Evolutionary conservation across 2,888 invertebrate genomes (phyloP).

Genomic region (Agrypnus murinus): DNA sequence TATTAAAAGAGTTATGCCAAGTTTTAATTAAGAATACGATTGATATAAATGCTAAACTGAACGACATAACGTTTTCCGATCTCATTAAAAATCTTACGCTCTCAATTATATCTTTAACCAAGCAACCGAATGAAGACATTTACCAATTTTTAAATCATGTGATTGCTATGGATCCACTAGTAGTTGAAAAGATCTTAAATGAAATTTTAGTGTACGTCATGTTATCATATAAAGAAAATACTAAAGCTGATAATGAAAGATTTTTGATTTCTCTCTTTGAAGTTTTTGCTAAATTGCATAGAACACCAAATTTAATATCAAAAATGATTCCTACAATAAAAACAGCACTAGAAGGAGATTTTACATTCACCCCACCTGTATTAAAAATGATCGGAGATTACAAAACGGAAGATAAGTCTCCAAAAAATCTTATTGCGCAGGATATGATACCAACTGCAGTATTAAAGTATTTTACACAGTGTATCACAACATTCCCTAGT

Average conservation of each 20-base stretch:
- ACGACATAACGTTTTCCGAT: constrained; percentile 57
- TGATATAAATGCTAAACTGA: constrained; percentile 56
- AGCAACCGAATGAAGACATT: constrained; percentile 55
- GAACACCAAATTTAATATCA: constrained; percentile 66
- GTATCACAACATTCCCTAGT: constrained; percentile 62
- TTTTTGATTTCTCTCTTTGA: constrained; percentile 63
- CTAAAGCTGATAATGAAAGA: constrained; percentile 59
- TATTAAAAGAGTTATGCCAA: constrained; percentile 56
- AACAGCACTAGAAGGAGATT: constrained; percentile 52
- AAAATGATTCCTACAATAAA: constrained; percentile 64
- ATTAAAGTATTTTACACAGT: constrained; percentile 62
- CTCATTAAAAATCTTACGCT: constrained; percentile 55
- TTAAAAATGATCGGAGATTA: no score
- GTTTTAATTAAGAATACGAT: constrained; percentile 50
- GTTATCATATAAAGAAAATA: constrained; percentile 56
- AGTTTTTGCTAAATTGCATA: constrained; percentile 66
- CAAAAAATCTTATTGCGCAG: not conserved
- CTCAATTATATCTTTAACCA: constrained; percentile 59
- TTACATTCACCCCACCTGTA: no score
- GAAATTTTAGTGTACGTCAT: constrained; percentile 62
- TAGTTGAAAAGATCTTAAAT: constrained; percentile 62
- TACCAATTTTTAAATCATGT: constrained; percentile 62
- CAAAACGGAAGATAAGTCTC: not conserved
- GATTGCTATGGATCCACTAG: constrained; percentile 65
- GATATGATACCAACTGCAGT: constrained; percentile 63